Evolutionary conservation across 2,113 vertebrate genomes (phyloP).

Genomic region (Murina feae): DNA sequence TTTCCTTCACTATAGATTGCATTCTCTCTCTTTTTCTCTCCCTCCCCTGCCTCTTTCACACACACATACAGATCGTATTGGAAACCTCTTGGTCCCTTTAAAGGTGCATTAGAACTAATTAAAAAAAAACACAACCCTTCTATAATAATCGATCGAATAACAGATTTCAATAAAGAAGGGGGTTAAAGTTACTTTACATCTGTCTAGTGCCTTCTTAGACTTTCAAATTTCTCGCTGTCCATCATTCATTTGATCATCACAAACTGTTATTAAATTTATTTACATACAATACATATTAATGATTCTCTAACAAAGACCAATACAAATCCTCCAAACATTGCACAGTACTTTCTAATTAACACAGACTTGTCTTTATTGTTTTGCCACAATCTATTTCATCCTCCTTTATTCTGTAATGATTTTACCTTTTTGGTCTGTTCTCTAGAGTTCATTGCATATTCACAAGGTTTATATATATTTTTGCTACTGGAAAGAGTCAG

Average conservation of each 20-base stretch:
- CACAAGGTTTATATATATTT: neutral
- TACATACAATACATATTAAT: constrained; percentile 31
- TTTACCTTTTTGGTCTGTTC: neutral
- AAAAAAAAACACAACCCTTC: neutral
- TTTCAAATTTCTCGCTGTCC: neutral
- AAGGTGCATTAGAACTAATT: neutral
- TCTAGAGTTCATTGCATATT: neutral
- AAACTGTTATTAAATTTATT: constrained; percentile 27
- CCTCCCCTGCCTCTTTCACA: neutral
- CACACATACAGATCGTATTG: neutral
- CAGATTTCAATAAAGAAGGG: neutral
- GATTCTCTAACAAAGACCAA: neutral
- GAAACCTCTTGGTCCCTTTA: neutral
- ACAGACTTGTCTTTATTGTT: neutral
- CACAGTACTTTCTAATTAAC: neutral
- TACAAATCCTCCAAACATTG: neutral
- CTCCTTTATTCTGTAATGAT: neutral
- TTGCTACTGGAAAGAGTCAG: neutral
- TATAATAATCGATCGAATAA: neutral
- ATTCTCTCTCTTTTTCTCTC: neutral
- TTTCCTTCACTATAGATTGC: neutral
- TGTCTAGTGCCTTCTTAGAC: neutral
- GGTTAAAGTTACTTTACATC: constrained; percentile 3
- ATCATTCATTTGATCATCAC: neutral
- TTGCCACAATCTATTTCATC: neutral